Evolutionary conservation across 2,888 invertebrate species (phyloP), one percentile per base, ranked within the genome.

Genomic region (Biston stratarius): DNA sequence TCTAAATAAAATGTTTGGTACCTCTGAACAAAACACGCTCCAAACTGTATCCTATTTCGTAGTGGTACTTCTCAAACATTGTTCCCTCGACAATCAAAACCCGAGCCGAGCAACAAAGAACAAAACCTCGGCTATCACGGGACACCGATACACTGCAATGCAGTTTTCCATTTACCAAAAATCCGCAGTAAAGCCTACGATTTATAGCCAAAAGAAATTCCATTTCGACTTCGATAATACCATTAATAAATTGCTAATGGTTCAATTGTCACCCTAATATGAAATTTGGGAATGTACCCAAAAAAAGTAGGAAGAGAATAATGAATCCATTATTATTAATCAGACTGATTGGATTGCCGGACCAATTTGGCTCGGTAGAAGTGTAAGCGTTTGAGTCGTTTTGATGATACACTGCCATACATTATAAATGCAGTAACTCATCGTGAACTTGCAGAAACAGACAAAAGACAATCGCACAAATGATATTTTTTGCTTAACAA

Each of bases 161-260:
- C 58, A 62, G 67, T 59, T 67, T 47, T 62, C 51, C 55, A 66
- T 45, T 44, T 45, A 42, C 36, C 52, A 44, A 61, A 57, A 51
- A n/a, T n/a, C 66, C 51, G 61, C 66, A 66, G 45, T 61, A 47
- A 58, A 60, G 14, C 64, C 64, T 34, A 65, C 67, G 33, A 67
- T 62, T 67, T 62, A 67, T 67, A 48, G 33, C 48, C 12, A n/a
- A 64, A 64, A 56, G 44, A 36, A 65, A 56, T 45, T 58, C 33
- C 11, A 61, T 60, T 64, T 55, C 56, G 5, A n/a, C 24, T 51
- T 12, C 58, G 42, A 42, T 67, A 67, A 61, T 42, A 48, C 38
- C 53, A 67, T 61, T 61, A 67, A 58, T 67, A 14, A 59, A 53
- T 48, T 40, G 53, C 58, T 67, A 67, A 67, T 67, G 67, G 52